phyloP scores from a whole-genome alignment of 2,113 vertebrate genomes.

The Anhinga anhinga region DNA sequence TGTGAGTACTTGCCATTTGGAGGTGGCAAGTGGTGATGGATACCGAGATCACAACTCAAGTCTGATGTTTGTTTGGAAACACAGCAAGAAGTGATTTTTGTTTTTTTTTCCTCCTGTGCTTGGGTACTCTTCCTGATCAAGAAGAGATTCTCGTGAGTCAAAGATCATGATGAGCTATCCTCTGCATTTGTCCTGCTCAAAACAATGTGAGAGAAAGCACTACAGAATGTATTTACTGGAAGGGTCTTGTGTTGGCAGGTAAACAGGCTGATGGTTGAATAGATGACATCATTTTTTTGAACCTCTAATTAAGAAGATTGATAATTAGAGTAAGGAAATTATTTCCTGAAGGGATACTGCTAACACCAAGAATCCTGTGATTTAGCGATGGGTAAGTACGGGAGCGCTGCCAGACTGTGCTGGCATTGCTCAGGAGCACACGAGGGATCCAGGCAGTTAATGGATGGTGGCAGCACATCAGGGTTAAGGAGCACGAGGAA shows the following conservation, averaged over 20 bases:
- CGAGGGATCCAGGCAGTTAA: background rate
- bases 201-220: background rate
- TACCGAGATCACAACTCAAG: background rate
- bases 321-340: background rate
- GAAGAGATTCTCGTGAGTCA: background rate
- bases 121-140: background rate
- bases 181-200: background rate
- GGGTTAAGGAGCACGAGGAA: background rate
- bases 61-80: background rate
- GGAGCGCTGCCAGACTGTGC: background rate
- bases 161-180: background rate
- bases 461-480: background rate
- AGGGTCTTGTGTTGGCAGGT: background rate
- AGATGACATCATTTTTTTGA: background rate
- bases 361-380: background rate
- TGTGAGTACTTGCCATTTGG: background rate
- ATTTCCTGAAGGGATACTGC: background rate
- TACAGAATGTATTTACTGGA: background rate
- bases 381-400: background rate
- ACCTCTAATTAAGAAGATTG: constrained; percentile 24
- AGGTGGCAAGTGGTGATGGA: background rate
- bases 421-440: background rate
- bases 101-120: background rate
- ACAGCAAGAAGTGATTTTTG: background rate
- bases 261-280: background rate